These are phyloP conservation scores for Pangasianodon hypophthalmus DNA, from an alignment of 2,113 vertebrate genomes.

Conservation along the genomic window DNA sequence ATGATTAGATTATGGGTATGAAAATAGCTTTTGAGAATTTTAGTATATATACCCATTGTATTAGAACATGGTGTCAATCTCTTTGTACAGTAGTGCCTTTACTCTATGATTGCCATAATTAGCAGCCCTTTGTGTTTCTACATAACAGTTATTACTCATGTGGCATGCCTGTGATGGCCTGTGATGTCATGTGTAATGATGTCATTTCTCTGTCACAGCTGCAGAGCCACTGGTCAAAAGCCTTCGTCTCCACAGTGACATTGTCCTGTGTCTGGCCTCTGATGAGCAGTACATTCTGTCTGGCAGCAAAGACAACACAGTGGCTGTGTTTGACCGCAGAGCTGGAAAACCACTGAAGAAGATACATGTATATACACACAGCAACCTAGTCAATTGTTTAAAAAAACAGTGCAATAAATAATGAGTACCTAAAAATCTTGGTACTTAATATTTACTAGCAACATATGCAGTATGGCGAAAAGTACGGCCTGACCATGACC, in stretches of 20 bases:
- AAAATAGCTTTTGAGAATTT: not conserved
- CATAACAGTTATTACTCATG: not conserved
- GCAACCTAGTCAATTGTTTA: not conserved
- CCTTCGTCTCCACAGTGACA: slow-evolving; percentile 77
- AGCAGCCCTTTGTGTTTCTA: not conserved
- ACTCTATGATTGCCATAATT: not conserved
- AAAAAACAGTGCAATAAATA: not conserved
- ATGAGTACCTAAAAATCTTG: not conserved
- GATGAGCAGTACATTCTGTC: slow-evolving; percentile 86
- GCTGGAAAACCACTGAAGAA: slow-evolving; percentile 77
- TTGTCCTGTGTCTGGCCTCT: slow-evolving; percentile 80
- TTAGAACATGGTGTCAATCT: not conserved
- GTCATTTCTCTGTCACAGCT: slow-evolving; percentile 61
- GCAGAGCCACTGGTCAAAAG: slow-evolving; percentile 78
- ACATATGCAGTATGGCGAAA: not conserved
- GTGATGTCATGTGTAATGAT: not conserved
- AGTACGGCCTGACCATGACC: not conserved
- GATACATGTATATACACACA: slow-evolving; percentile 72
- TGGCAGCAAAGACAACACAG: slow-evolving; percentile 83
- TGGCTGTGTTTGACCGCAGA: slow-evolving; percentile 84
- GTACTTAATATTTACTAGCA: not conserved
- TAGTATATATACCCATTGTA: too few relatives aligned
- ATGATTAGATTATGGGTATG: not conserved
- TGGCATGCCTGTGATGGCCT: not conserved
- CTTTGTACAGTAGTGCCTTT: not conserved